phyloP scores from a whole-genome alignment of 2,113 vertebrate genomes.

The Gnathonemus longibarbis region DNA sequence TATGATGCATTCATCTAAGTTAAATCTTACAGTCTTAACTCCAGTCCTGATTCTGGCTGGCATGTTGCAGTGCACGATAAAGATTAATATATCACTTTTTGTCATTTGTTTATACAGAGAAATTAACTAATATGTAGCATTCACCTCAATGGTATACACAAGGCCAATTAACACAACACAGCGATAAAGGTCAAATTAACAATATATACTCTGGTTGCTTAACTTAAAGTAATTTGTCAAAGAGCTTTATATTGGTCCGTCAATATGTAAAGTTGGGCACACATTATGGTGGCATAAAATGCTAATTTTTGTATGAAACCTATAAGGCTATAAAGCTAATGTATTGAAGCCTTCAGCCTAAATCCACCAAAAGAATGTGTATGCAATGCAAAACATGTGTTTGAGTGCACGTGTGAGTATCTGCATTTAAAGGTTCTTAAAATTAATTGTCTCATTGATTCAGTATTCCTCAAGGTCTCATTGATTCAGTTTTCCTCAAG shows the following conservation, averaged over 20 bases:
- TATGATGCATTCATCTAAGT: not conserved
- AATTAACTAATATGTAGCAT: not conserved
- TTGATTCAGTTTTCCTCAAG: not conserved
- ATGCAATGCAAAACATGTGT: not conserved
- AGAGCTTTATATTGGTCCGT: not conserved
- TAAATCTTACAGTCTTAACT: not conserved
- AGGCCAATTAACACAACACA: not conserved
- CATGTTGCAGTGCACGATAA: not conserved
- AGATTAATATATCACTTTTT: not conserved
- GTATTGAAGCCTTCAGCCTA: not conserved
- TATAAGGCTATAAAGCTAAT: not conserved
- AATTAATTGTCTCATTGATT: not conserved
- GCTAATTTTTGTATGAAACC: not conserved
- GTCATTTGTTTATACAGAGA: not conserved
- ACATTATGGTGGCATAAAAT: not conserved
- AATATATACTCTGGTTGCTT: not conserved
- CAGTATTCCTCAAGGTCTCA: not conserved
- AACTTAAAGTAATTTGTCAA: not conserved
- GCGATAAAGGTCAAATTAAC: not conserved
- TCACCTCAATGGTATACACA: not conserved
- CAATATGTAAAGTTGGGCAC: not conserved
- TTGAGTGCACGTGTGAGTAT: not conserved
- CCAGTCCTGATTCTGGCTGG: not conserved
- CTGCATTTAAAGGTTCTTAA: not conserved
- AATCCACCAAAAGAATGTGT: not conserved